phyloP scores from a whole-genome alignment of 2,888 invertebrate genomes.

The Eueremaeus valkanovi region DNA sequence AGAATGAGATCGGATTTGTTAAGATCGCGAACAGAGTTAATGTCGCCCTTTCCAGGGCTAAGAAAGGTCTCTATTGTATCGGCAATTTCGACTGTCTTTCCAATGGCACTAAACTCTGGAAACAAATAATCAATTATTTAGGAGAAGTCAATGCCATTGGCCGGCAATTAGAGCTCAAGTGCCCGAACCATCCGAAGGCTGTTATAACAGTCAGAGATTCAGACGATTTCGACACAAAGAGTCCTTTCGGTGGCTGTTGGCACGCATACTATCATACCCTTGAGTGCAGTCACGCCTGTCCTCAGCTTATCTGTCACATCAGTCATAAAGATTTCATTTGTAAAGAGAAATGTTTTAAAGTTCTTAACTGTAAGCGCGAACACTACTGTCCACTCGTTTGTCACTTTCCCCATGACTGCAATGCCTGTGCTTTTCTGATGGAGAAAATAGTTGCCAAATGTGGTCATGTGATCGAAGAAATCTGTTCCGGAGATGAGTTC shows the following conservation, averaged over 20 bases:
- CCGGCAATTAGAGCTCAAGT: slow-evolving; percentile 39
- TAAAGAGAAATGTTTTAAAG: slow-evolving; percentile 38
- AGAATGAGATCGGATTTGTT: slow-evolving; percentile 67
- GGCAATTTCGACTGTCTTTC: slow-evolving; percentile 58
- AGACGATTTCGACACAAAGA: not conserved
- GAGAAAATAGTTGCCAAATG: slow-evolving; percentile 40
- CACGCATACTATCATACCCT: slow-evolving; percentile 50
- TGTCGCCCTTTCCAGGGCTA: slow-evolving; percentile 56
- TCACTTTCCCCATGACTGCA: slow-evolving; percentile 40
- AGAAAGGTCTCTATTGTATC: slow-evolving; percentile 66
- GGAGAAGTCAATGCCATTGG: slow-evolving; percentile 41
- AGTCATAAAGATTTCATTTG: slow-evolving; percentile 39
- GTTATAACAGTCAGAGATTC: not conserved
- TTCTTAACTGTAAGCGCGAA: slow-evolving; percentile 35
- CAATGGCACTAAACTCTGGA: slow-evolving; percentile 42
- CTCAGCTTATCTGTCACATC: slow-evolving; percentile 46
- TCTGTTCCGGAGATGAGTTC: slow-evolving; percentile 39
- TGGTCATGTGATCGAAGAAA: slow-evolving; percentile 43
- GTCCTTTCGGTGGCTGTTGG: slow-evolving; percentile 49
- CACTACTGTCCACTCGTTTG: slow-evolving; percentile 39
- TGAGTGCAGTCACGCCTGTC: slow-evolving; percentile 53
- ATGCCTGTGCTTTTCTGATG: slow-evolving; percentile 35
- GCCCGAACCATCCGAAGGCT: slow-evolving; percentile 41
- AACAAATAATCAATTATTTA: slow-evolving; percentile 38
- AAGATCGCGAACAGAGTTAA: slow-evolving; percentile 65